These are phyloP conservation scores for Rhadinocentrus ornatus DNA, from an alignment of 2,797 vertebrate genomes.

Conservation along the genomic window DNA sequence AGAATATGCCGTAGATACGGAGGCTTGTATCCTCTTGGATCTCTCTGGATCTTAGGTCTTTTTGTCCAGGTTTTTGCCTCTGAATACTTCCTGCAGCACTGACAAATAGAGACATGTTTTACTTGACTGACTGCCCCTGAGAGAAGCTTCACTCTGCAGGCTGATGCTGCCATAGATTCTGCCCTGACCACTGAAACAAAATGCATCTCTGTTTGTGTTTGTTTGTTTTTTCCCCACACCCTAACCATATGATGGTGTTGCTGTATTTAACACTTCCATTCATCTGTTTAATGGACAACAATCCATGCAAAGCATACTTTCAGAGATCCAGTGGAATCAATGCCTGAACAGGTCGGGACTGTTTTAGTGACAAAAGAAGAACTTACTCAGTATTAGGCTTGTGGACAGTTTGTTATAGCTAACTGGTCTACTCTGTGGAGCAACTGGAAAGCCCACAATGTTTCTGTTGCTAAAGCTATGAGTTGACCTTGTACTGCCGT, in stretches of 20 bases:
- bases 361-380: not conserved
- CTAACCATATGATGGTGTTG: too few relatives aligned
- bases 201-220: not conserved
- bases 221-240: too few relatives aligned
- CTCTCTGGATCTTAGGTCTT: too few relatives aligned
- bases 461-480: not conserved
- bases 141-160: too few relatives aligned
- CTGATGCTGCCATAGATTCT: not conserved
- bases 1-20: too few relatives aligned
- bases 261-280: too few relatives aligned
- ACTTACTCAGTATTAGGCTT: not conserved
- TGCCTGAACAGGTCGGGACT: not conserved
- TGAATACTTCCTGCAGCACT: not conserved
- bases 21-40: too few relatives aligned
- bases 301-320: too few relatives aligned
- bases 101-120: not conserved
- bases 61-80: too few relatives aligned
- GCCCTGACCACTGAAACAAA: not conserved
- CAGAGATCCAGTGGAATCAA: too few relatives aligned
- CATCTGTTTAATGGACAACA: too few relatives aligned
- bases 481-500: constrained; percentile 1
- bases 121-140: not conserved
- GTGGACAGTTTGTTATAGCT: not conserved
- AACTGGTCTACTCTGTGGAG: not conserved
- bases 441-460: not conserved